Evolutionary conservation across 1,140 invertebrate species (phyloP).

Genomic region (Pararge aegeria): DNA sequence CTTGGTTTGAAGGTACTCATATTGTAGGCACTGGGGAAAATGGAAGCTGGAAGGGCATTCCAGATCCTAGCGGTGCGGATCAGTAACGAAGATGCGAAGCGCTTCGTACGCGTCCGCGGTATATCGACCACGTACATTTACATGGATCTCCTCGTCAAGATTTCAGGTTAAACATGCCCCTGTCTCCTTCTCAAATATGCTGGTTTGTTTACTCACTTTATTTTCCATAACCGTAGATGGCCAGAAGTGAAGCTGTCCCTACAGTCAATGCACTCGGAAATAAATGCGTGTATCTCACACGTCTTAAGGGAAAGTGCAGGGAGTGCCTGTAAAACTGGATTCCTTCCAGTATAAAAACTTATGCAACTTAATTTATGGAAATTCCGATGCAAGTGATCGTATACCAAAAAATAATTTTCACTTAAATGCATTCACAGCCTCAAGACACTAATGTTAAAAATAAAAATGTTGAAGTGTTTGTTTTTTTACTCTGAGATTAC

Average conservation of each 20-base stretch:
- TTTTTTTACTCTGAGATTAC: background rate
- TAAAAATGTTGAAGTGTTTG: background rate
- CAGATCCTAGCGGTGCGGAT: too few species aligned
- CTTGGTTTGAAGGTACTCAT: too few species aligned
- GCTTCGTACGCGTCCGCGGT: too few species aligned
- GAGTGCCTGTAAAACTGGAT: constrained; percentile 27
- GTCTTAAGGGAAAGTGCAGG: constrained; percentile 28
- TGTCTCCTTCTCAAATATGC: too few species aligned
- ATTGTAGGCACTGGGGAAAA: too few species aligned
- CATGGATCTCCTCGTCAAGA: too few species aligned
- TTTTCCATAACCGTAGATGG: background rate
- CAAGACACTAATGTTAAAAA: background rate
- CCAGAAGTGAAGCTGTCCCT: background rate
- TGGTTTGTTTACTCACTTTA: too few species aligned
- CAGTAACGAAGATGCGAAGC: too few species aligned
- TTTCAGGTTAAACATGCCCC: too few species aligned
- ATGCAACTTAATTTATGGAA: constrained; percentile 22
- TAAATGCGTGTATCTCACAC: constrained; percentile 1
- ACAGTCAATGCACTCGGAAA: background rate
- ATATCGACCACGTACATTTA: too few species aligned
- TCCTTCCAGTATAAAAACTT: constrained; percentile 24
- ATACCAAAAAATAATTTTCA: background rate
- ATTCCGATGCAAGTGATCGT: background rate
- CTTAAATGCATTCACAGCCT: background rate
- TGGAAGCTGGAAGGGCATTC: too few species aligned